Evolutionary conservation across 2,113 vertebrate genomes (phyloP), one percentile per base, ranked within the genome.

Genomic region (Desmodus rotundus): DNA sequence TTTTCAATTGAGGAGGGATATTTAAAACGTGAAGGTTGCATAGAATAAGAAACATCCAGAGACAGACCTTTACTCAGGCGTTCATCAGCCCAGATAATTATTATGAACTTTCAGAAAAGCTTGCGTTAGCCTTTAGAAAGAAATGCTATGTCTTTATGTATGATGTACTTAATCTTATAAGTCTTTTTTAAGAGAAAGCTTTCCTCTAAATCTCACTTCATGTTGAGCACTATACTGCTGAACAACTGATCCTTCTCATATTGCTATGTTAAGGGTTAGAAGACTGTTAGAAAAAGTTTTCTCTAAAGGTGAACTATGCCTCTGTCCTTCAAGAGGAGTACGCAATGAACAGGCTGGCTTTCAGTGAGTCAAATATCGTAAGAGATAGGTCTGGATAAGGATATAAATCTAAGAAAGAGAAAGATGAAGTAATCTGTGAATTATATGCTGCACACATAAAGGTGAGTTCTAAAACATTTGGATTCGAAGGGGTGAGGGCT

Each of bases 121-220:
- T 63, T 74, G 3, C 45, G 1, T 63, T 31, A 26, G 6, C n/a
- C n/a, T 91, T 86, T 26, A 74, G 38, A 8, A 95, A 83, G 5
- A 93, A 88, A 76, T 67, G 22, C 4, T 68, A 26, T 43, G 2
- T 15, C 14, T 82, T 11, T 43, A 76, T 73, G 24, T 22, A 68
- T 50, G 8, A 31, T 73, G 72, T 26, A 33, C 7, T 43, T 81
- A 22, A 14, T 87, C 45, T 43, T 38, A n/a, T 33, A 26, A 4
- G 2, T 19, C 63, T 82, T 61, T 61, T 72, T 61, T 14, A 58
- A 77, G 65, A 36, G 31, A 89, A 19, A 50, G 3, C 36, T 73
- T 87, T 89, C 65, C 68, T 92, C 68, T 84, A 92, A 67, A 84
- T 91, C 89, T 92, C 41, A 81, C 33, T 76, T 92, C 24, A n/a